Percentiles rank a stretch among this genome's conserved stretches.
These are phyloP conservation scores for Lamproptera curius DNA, from an alignment of 2,888 invertebrate genomes.

Conservation along the genomic window DNA sequence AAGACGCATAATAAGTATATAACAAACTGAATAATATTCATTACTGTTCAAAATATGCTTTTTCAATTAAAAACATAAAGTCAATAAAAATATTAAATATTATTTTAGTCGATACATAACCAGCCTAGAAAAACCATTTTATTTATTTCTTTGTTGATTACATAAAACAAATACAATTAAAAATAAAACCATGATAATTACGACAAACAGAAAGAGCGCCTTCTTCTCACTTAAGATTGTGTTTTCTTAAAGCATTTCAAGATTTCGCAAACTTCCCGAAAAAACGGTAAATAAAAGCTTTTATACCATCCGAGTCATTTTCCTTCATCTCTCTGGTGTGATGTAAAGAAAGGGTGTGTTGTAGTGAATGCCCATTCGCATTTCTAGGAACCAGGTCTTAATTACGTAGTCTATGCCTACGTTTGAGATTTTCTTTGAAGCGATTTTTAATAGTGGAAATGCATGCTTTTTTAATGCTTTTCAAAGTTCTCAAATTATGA, in stretches of 20 bases:
- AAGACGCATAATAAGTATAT: no score
- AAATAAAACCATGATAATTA: background rate
- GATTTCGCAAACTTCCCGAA: conserved; percentile 9
- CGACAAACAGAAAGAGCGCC: background rate
- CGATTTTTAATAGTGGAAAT: conserved; percentile 6
- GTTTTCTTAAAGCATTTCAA: conserved; percentile 11
- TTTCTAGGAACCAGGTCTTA: conserved; percentile 20
- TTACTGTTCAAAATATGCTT: no score
- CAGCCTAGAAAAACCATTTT: no score
- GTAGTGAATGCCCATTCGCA: conserved; percentile 19
- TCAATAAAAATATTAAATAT: no score
- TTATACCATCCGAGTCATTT: conserved; percentile 4
- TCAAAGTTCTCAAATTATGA: no score
- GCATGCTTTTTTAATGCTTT: conserved; percentile 1
- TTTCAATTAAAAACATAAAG: no score
- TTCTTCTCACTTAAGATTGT: conserved; percentile 3
- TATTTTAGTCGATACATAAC: no score
- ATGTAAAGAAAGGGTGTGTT: conserved; percentile 18
- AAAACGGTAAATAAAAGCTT: conserved; percentile 10
- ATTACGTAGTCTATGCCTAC: conserved; percentile 13
- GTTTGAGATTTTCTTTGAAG: conserved; percentile 20
- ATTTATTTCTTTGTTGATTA: no score
- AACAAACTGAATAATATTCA: no score
- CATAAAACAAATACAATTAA: no score
- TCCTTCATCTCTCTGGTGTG: conserved; percentile 15